Evolutionary conservation across 2,113 vertebrate species (phyloP).

Genomic region (Oryctolagus cuniculus): mOryCun1.1 NC_091437.1:31023501-31024000

Average conservation of each 20-base stretch:
- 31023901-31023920: too few species aligned
- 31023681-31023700: not conserved
- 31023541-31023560: not conserved
- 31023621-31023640: not conserved
- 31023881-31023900: too few species aligned
- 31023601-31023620: not conserved
- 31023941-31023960: too few species aligned
- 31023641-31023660: not conserved
- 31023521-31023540: not conserved
- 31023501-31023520: not conserved
- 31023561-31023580: not conserved
- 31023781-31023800: not conserved
- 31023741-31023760: not conserved
- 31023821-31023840: too few species aligned
- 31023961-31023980: too few species aligned
- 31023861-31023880: too few species aligned
- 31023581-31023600: constrained; percentile 28
- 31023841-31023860: too few species aligned
- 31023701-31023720: not conserved
- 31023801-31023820: not conserved
- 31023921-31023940: too few species aligned
- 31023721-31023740: not conserved
- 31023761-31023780: not conserved
- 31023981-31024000: too few species aligned
- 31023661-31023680: not conserved